Evolutionary conservation across 2,113 vertebrate species (phyloP), one percentile per base, ranked within the genome.

Genomic region (Dinomys branickii): DNA sequence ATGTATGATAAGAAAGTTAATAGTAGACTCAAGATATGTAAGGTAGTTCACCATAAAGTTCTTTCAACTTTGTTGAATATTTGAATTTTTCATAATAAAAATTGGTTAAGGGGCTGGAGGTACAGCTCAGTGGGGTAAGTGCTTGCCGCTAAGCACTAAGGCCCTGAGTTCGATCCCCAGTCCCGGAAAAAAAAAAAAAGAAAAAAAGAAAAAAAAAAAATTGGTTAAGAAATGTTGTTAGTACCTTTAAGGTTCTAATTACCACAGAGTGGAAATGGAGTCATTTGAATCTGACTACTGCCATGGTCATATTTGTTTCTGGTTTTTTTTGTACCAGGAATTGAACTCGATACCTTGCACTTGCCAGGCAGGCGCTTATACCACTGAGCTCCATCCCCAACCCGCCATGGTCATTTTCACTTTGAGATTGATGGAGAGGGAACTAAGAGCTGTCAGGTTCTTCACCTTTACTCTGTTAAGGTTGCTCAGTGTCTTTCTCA

Each of bases 51-150:
- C 67, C 87, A 17, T 84, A n/a, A 75, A 86, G 75, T 86, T 92
- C 71, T 94, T 92, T 71, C 35, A 89, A 0, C 59, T 88, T 94
- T 85, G 75, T 61, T 87, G 7, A 88, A 59, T 67, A 30, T 85
- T 95, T 90, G 85, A 82, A 83, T 5, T 69, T 90, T 63, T 83
- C 17, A 14, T 61, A 69, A 61, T 95, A 63, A 87, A 63, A 52
- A 7, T 58, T n/a, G n/a, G n/a, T n/a, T n/a, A n/a, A n/a, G n/a
- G n/a, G n/a, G n/a, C n/a, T n/a, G n/a, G n/a, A n/a, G n/a, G n/a
- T n/a, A n/a, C n/a, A n/a, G n/a, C n/a, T n/a, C n/a, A n/a, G n/a
- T n/a, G n/a, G n/a, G n/a, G n/a, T n/a, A n/a, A n/a, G n/a, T n/a
- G n/a, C n/a, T n/a, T n/a, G n/a, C n/a, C n/a, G n/a, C n/a, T n/a